Conservation (phyloP, 1,140 invertebrate species). For the Pomacea maculata region DNA sequence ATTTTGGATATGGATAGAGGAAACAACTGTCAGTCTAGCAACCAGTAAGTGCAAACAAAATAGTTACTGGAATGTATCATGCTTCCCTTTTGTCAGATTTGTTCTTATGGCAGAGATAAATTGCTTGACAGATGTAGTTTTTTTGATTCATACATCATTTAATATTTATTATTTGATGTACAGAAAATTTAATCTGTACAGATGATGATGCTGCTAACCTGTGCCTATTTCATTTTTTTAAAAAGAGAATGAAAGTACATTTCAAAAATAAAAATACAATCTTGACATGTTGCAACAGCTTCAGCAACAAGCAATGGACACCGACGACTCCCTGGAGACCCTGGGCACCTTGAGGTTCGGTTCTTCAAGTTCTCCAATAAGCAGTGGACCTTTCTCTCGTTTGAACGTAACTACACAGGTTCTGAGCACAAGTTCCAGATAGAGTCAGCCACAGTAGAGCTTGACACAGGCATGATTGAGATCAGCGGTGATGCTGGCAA, state of each 20-base stretch:
- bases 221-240: not conserved
- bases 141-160: not conserved
- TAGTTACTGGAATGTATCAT: too few relatives aligned
- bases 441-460: slow-evolving; percentile 28
- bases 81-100: too few relatives aligned
- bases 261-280: too few relatives aligned
- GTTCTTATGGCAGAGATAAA: not conserved
- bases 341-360: slow-evolving; percentile 48
- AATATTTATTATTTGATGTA: not conserved
- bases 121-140: not conserved
- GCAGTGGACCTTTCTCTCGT: slow-evolving; percentile 39
- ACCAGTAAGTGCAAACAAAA: too few relatives aligned
- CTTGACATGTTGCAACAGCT: slow-evolving; percentile 14
- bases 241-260: too few relatives aligned
- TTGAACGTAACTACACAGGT: slow-evolving; percentile 30
- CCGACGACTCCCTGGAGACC: slow-evolving; percentile 45
- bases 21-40: too few relatives aligned
- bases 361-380: slow-evolving; percentile 44
- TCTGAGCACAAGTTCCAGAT: slow-evolving; percentile 33
- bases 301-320: slow-evolving; percentile 35
- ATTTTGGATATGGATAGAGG: too few relatives aligned
- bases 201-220: not conserved
- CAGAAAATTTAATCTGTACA: not conserved
- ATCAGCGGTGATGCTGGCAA: slow-evolving; percentile 27
- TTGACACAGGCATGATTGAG: slow-evolving; percentile 38